Conservation (phyloP, 2,113 vertebrate species). For the Oceanites oceanicus region DNA sequence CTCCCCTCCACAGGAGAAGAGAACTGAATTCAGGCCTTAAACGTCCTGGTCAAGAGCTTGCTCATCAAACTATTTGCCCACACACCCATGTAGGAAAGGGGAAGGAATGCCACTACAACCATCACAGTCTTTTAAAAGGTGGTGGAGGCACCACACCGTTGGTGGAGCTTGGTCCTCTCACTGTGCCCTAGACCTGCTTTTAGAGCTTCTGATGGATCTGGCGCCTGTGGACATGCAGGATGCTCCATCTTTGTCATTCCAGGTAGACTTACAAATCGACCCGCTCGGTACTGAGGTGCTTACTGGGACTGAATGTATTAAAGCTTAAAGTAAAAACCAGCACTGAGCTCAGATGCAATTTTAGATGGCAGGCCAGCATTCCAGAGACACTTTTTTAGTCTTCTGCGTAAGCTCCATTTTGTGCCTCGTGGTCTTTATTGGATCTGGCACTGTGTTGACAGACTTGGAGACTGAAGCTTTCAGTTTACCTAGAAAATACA, state of each 20-base stretch:
- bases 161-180: neutral
- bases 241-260: neutral
- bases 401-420: neutral
- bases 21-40: neutral
- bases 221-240: accelerated
- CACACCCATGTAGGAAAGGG: accelerated
- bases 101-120: neutral
- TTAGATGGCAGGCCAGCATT: neutral
- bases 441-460: neutral
- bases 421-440: neutral
- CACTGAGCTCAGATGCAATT: neutral
- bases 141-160: accelerated
- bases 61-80: neutral
- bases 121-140: neutral
- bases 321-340: neutral
- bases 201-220: neutral
- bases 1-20: neutral
- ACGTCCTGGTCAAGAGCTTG: neutral
- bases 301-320: neutral
- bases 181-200: neutral
- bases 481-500: neutral
- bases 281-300: neutral
- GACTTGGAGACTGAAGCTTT: neutral
- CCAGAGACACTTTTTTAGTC: neutral
- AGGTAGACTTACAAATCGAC: neutral